Base-by-base conservation (phyloP, 1,140 invertebrate species). In the Brachionus manjavacas region DNA sequence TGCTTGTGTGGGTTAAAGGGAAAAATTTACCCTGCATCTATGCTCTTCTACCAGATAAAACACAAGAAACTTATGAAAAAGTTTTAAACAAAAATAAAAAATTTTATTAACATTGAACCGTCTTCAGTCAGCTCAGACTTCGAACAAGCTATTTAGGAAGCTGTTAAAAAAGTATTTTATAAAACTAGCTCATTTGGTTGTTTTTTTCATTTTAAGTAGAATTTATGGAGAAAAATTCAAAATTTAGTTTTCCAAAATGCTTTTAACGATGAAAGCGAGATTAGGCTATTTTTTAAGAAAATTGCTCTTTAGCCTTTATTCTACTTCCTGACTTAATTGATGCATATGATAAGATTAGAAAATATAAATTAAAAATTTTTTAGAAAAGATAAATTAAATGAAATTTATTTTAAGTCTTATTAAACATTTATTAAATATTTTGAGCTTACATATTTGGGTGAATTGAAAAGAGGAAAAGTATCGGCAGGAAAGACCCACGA, bases 141-240 rank as follows among this genome's bases (percentile, higher is more conserved):
- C 46, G 46, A 52, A 52, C 46, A 52, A 9, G 20, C 60, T 12
- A 66, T 66, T 66, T 66, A 25, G 25, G 25, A 23, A 23, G 60
- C 60, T 25, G 25, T 28, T 25, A 28, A 66, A 66, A 66, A 66
- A 25, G 8, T 66, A 11, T 66, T 28, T 23, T 1, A 66, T 66
- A 28, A 66, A 23, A 66, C 60, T 11, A 66, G 4, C 25, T 66
- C 60, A 25, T 28, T 25, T 64, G 55, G 55, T 20, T 64, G 55
- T 64, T 64, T 64, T 6, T 64, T 2, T 66, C 60, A 66, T 12
- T 66, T 66, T 66, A 28, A 23, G 25, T 23, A 66, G 2, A 66
- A 66, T 66, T 66, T 66, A 66, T 28, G 60, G 60, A 23, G 60
- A 66, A 66, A 66, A 66, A 66, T 66, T 25, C 60, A 66, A 66